phyloP scores from a whole-genome alignment of 2,113 vertebrate species.

The Neopipo cinnamomea region DNA sequence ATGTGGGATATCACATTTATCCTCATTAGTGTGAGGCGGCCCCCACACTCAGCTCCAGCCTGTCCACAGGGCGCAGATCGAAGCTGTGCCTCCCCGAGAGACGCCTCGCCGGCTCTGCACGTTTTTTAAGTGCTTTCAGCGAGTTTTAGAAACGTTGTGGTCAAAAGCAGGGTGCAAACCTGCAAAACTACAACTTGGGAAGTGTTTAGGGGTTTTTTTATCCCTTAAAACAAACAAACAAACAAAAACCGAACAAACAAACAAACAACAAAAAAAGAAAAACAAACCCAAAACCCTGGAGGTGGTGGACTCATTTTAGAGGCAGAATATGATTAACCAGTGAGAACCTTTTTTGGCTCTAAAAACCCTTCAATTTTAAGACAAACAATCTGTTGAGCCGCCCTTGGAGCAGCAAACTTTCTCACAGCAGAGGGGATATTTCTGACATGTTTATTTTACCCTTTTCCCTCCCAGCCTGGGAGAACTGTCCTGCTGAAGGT shows the following conservation, averaged over 20 bases:
- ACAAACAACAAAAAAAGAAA: background rate
- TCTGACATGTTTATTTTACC: background rate
- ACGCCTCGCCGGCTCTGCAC: background rate
- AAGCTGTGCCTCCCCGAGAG: background rate
- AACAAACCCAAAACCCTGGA: background rate
- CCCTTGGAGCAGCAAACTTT: background rate
- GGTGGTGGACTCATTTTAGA: background rate
- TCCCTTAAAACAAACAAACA: background rate
- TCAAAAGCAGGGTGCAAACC: background rate
- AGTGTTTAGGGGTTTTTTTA: background rate
- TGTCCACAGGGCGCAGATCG: background rate
- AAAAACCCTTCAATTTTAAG: background rate
- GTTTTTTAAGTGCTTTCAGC: background rate
- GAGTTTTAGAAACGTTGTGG: background rate
- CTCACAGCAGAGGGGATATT: background rate
- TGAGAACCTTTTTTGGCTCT: background rate
- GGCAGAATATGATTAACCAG: background rate
- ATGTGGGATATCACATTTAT: constrained; percentile 34
- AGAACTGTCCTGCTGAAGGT: background rate
- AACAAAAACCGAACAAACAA: too few species aligned
- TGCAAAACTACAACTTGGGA: background rate
- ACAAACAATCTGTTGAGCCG: background rate
- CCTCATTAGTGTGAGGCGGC: constrained; percentile 43
- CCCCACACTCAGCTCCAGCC: constrained; percentile 16
- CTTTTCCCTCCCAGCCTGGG: background rate